Evolutionary conservation across 2,113 vertebrate genomes (phyloP).

Genomic region (Cariama cristata): DNA sequence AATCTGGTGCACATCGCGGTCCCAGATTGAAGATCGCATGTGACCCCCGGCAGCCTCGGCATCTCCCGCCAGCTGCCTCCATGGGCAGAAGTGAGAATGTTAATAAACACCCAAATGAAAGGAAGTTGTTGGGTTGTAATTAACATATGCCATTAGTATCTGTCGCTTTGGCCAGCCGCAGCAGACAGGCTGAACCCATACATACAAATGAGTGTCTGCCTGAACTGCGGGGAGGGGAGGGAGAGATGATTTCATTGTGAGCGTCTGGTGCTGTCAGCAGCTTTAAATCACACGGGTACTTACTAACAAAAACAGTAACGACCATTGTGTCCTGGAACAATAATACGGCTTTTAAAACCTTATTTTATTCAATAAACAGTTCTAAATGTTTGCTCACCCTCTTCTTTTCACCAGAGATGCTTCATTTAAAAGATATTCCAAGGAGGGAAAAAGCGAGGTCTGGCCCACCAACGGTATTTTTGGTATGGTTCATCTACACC

Average conservation of each 20-base stretch:
- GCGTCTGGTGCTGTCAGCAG: conserved; percentile 87
- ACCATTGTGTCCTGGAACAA: conserved; percentile 80
- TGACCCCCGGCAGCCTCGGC: background rate
- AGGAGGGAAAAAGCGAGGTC: background rate
- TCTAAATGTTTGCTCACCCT: background rate
- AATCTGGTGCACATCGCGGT: background rate
- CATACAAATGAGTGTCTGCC: conserved; percentile 87
- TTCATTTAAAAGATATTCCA: background rate
- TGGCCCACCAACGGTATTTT: background rate
- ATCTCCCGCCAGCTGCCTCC: conserved; percentile 62
- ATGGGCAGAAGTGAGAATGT: conserved; percentile 66
- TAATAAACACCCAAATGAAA: conserved; percentile 77
- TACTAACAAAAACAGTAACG: conserved; percentile 79
- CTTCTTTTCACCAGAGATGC: background rate
- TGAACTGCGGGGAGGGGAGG: conserved; percentile 73
- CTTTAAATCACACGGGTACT: conserved; percentile 88
- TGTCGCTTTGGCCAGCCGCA: conserved; percentile 72
- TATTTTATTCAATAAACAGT: conserved; percentile 74
- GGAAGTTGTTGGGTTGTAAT: conserved; percentile 76
- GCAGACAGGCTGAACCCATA: conserved; percentile 83
- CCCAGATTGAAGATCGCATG: background rate
- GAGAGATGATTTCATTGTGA: conserved; percentile 83
- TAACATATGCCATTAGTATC: conserved; percentile 81
- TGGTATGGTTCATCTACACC: accelerated
- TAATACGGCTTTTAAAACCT: conserved; percentile 70